Conservation (phyloP, 2,888 invertebrate species). For the Chrysomela aeneicollis region DNA sequence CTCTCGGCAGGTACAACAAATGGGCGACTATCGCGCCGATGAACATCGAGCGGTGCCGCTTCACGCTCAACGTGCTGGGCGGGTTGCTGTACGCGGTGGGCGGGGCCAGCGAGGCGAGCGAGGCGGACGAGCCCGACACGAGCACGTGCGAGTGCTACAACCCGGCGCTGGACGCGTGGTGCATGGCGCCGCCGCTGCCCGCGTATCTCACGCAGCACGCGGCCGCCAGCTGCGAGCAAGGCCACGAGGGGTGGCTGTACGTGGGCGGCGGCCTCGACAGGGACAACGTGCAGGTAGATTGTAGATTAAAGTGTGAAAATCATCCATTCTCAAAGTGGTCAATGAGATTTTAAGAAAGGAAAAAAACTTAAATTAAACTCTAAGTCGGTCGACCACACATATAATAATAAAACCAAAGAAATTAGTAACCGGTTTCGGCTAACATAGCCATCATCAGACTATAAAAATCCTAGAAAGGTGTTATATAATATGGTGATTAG, state of each 20-base stretch:
- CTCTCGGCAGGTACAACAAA: slow-evolving; percentile 60
- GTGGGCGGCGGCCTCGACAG: slow-evolving; percentile 67
- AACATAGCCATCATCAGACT: no score
- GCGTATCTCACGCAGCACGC: slow-evolving; percentile 70
- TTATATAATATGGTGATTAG: no score
- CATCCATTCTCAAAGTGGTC: no score
- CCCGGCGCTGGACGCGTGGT: slow-evolving; percentile 67
- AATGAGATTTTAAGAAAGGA: no score
- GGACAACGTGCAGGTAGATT: slow-evolving; percentile 57
- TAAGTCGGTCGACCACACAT: no score
- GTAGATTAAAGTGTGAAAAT: background rate
- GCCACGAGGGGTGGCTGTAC: slow-evolving; percentile 58
- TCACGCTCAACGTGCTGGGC: slow-evolving; percentile 69
- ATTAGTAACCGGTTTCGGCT: no score
- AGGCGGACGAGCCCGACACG: slow-evolving; percentile 64
- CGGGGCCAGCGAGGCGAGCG: slow-evolving; percentile 69
- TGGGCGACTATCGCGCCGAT: slow-evolving; percentile 76
- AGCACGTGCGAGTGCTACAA: slow-evolving; percentile 69
- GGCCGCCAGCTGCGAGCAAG: slow-evolving; percentile 59
- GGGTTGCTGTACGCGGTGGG: slow-evolving; percentile 70
- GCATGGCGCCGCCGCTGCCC: slow-evolving; percentile 65
- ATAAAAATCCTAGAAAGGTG: no score
- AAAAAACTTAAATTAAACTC: no score
- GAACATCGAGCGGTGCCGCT: slow-evolving; percentile 71
- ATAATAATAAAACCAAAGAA: no score